phyloP scores from a whole-genome alignment of 2,113 vertebrate species.

The Cariama cristata region DNA sequence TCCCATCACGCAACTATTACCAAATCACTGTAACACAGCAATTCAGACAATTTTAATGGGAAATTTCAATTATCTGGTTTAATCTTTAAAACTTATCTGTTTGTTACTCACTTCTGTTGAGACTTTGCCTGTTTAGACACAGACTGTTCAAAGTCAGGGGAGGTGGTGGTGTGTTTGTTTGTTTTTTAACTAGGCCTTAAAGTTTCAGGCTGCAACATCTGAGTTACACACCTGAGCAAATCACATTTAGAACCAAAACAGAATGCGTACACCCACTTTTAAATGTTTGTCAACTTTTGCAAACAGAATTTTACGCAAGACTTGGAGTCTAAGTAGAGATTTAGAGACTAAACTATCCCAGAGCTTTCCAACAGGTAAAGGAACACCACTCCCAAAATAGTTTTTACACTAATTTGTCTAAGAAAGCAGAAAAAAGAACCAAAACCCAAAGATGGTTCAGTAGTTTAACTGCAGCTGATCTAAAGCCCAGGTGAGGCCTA shows the following conservation, averaged over 20 bases:
- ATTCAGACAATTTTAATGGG: neutral
- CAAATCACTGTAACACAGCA: neutral
- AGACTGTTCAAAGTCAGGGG: neutral
- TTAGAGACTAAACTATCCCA: neutral
- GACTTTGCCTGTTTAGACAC: neutral
- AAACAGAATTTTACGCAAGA: neutral
- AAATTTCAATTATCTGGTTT: neutral
- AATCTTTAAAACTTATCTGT: neutral
- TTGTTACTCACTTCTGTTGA: neutral
- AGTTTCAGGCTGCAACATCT: neutral
- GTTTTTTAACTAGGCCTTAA: neutral
- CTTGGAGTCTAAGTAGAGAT: too few relatives aligned
- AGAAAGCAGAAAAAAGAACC: neutral
- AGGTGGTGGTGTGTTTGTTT: rapidly evolving
- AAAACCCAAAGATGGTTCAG: neutral
- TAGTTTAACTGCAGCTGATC: neutral
- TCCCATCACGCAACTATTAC: neutral
- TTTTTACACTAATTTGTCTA: neutral
- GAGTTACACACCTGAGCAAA: neutral
- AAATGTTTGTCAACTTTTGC: neutral
- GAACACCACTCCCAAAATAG: neutral
- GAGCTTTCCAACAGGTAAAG: rapidly evolving
- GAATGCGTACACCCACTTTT: rapidly evolving
- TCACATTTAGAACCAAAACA: neutral
- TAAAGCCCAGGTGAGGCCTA: neutral